A percentile compares a stretch with the other conserved stretches of the same genome.
Evolutionary conservation across 2,113 vertebrate genomes (phyloP).

Genomic region (Leptobrachium ailaonicum): DNA sequence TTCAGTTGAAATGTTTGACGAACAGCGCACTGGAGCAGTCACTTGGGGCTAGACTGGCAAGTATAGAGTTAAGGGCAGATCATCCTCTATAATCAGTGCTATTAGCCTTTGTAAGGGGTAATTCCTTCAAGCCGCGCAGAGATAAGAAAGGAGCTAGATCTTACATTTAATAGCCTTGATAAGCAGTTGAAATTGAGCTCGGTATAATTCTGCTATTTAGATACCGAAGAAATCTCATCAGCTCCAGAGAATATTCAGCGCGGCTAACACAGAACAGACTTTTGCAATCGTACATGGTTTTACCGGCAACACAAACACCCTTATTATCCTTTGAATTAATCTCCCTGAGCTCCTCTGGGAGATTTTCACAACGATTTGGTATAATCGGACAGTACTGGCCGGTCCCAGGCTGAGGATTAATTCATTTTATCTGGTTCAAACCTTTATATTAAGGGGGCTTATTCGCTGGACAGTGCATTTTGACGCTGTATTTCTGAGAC

Average conservation of each 20-base stretch:
- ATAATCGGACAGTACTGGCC: too few species aligned
- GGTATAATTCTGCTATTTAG: slow-evolving; percentile 40
- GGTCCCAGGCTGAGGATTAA: too few species aligned
- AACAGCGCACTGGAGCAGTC: not conserved
- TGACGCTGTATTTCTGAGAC: too few species aligned
- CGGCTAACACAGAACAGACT: slow-evolving; percentile 23
- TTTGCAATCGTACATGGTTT: slow-evolving; percentile 7
- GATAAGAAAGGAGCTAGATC: slow-evolving; percentile 39
- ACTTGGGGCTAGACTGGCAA: slow-evolving; percentile 1
- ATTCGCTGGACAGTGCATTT: too few species aligned
- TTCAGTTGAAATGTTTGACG: not conserved
- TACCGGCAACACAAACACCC: slow-evolving; percentile 3
- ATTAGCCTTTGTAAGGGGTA: slow-evolving; percentile 45
- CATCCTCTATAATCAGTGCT: slow-evolving; percentile 38
- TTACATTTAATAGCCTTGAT: slow-evolving; percentile 34
- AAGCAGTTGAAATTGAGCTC: slow-evolving; percentile 31
- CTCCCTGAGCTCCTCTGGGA: not conserved
- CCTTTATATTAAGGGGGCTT: too few species aligned
- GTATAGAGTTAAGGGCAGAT: slow-evolving; percentile 11
- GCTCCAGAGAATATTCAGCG: slow-evolving; percentile 22
- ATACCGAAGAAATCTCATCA: slow-evolving; percentile 37
- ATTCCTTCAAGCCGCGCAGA: slow-evolving; percentile 35
- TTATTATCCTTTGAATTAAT: slow-evolving; percentile 20
- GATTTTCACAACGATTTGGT: not conserved
- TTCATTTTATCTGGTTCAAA: too few species aligned